Conservation (phyloP, 1,140 invertebrate species). For the Subanguina moxae region DNA sequence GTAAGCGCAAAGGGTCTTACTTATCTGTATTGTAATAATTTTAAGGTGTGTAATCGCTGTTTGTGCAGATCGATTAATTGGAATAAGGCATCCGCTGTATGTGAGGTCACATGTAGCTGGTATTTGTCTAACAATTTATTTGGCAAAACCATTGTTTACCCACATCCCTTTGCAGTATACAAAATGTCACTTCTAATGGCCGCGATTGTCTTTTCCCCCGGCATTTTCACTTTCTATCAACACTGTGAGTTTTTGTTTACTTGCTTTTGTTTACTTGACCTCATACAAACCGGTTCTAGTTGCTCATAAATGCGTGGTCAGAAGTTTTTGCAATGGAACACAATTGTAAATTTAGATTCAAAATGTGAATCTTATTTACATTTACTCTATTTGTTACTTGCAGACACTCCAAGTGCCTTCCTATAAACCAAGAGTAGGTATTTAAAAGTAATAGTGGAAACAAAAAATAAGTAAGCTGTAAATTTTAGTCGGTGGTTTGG, state of each 20-base stretch:
- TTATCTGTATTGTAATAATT: neutral
- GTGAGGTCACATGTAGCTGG: constrained; percentile 39
- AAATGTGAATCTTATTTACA: no score
- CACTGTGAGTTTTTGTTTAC: constrained; percentile 18
- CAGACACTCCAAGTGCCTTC: constrained; percentile 46
- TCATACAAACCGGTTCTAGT: constrained; percentile 14
- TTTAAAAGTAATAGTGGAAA: neutral
- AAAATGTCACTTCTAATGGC: constrained; percentile 41
- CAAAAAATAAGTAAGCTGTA: constrained; percentile 11
- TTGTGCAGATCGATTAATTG: constrained; percentile 53
- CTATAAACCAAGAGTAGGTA: constrained; percentile 46
- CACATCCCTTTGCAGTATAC: constrained; percentile 30
- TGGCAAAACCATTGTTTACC: neutral
- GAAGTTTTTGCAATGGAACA: constrained; percentile 50
- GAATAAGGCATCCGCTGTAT: constrained; percentile 49
- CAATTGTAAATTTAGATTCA: constrained; percentile 40
- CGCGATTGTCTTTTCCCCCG: constrained; percentile 33
- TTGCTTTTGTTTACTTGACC: neutral
- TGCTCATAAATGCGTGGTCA: constrained; percentile 46
- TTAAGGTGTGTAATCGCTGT: constrained; percentile 55
- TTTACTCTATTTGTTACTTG: no score
- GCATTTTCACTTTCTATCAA: constrained; percentile 46
- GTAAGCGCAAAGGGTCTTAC: no score
- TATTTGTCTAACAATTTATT: neutral
- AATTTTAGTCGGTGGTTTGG: constrained; percentile 49